phyloP scores from a whole-genome alignment of 1,140 invertebrate species.

The Drosophila kepulauana region DNA sequence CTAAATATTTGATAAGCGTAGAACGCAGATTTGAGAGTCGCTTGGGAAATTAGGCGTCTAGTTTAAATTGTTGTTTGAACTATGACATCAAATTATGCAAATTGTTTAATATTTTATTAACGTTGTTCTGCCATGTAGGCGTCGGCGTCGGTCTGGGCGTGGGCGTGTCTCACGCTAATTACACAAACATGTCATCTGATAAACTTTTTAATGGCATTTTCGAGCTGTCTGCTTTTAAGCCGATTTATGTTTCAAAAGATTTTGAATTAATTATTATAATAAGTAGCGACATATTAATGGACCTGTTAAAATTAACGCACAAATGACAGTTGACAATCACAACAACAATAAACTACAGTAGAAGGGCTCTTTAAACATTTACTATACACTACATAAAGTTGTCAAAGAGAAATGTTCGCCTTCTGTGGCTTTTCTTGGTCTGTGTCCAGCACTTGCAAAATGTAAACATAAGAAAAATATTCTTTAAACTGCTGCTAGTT shows the following conservation, averaged over 20 bases:
- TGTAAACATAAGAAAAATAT: slow-evolving; percentile 22
- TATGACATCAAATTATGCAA: slow-evolving; percentile 69
- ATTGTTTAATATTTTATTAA: slow-evolving; percentile 73
- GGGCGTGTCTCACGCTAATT: slow-evolving; percentile 60
- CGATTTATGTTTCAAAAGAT: slow-evolving; percentile 64
- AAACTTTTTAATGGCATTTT: slow-evolving; percentile 74
- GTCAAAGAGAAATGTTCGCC: not conserved
- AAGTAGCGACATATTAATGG: slow-evolving; percentile 71
- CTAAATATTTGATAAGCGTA: slow-evolving; percentile 75
- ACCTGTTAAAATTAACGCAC: slow-evolving; percentile 18
- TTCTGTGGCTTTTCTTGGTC: not conserved
- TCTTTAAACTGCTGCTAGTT: slow-evolving; percentile 52
- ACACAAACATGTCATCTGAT: slow-evolving; percentile 59
- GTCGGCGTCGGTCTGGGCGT: not conserved
- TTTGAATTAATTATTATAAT: slow-evolving; percentile 76
- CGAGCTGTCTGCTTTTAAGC: slow-evolving; percentile 67
- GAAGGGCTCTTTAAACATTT: not conserved
- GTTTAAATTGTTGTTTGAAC: slow-evolving; percentile 69
- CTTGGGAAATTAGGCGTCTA: slow-evolving; percentile 73
- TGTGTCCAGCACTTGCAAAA: not conserved
- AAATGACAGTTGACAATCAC: not conserved
- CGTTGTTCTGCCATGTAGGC: slow-evolving; percentile 3
- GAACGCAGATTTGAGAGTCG: slow-evolving; percentile 62
- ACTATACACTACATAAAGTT: not conserved
- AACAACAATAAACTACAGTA: not conserved